Evolutionary conservation across 2,797 vertebrate species (phyloP), one percentile per base, ranked within the genome.

Genomic region (Chrosomus eos): DNA sequence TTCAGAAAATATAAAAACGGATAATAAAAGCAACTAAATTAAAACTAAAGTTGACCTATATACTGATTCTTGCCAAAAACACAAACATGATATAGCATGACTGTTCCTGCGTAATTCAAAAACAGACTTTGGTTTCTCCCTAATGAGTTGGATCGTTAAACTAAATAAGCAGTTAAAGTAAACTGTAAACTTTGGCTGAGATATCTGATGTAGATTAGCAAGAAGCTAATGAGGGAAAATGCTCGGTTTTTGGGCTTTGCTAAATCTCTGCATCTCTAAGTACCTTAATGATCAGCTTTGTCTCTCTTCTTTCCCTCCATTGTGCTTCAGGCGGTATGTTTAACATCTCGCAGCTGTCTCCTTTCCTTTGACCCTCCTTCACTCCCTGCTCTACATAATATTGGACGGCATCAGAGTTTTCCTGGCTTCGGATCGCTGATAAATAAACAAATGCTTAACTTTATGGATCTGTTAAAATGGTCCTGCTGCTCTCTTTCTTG

Each of bases 361-460:
- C 72, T 26, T 71, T 26, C 64, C 19, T 70, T 13, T 76, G 77
- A 81, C 71, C 67, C 38, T 40, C 55, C 51, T 84, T 78, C 76
- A 81, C 76, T 86, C n/a, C 51, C 28, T 81, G 84, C 72, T 84
- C 71, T 84, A 68, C 75, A 82, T 85, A 87, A 73, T 70, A 71
- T 81, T 88, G 86, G 88, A 89, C 81, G 45, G 23, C 73, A 31
- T 72, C 48, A 14, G 55, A 51, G 85, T 91, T 88, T 90, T 88
- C 88, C 88, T 90, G 89, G 88, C 80, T 31, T 80, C 18, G 38
- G 64, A 80, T 64, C 64, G 66, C 74, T 80, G 86, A 85, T 88
- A 88, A 88, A 89, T 88, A 89, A 90, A 88, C 87, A 88, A 87
- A 88, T 85, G 74, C 74, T 89, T 84, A 75, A 84, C 84, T 89